Conservation (phyloP, 2,797 vertebrate genomes). For the Dallia pectoralis region DNA sequence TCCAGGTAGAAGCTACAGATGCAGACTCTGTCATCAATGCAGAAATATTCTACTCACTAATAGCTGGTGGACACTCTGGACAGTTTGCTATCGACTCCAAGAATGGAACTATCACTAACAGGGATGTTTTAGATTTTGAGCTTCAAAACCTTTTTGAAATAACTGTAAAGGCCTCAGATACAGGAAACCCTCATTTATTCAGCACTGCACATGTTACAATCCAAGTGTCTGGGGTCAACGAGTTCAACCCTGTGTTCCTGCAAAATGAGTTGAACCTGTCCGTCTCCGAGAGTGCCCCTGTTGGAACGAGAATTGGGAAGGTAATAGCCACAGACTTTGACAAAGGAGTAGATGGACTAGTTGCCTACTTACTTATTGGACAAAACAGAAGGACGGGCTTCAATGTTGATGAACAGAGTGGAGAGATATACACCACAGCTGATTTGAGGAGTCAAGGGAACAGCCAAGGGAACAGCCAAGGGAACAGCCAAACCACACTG, state of each 20-base stretch:
- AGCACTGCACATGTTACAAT: slow-evolving; percentile 66
- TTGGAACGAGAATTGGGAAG: slow-evolving; percentile 65
- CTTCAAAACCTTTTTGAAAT: slow-evolving; percentile 66
- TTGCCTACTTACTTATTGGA: slow-evolving; percentile 72
- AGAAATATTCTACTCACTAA: slow-evolving; percentile 68
- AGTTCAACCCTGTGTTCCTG: slow-evolving; percentile 69
- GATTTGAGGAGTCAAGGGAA: slow-evolving; percentile 68
- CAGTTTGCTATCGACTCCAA: slow-evolving; percentile 67
- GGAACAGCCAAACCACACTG: slow-evolving; percentile 57
- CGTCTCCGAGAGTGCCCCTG: slow-evolving; percentile 64
- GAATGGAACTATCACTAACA: slow-evolving; percentile 68
- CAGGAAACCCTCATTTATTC: slow-evolving; percentile 53
- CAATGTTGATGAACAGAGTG: slow-evolving; percentile 60
- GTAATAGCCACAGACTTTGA: slow-evolving; percentile 72
- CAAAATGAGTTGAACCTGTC: slow-evolving; percentile 65
- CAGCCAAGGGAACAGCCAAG: slow-evolving; percentile 62
- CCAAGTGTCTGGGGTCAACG: slow-evolving; percentile 71
- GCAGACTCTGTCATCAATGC: slow-evolving; percentile 68
- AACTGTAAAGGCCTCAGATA: slow-evolving; percentile 70
- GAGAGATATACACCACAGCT: slow-evolving; percentile 66
- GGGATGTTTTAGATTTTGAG: slow-evolving; percentile 75
- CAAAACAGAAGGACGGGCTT: slow-evolving; percentile 67
- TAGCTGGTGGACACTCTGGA: slow-evolving; percentile 62
- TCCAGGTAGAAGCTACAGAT: slow-evolving; percentile 64
- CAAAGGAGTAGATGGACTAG: slow-evolving; percentile 66